phyloP scores from a whole-genome alignment of 2,797 vertebrate genomes.

The Acanthis flammea region DNA sequence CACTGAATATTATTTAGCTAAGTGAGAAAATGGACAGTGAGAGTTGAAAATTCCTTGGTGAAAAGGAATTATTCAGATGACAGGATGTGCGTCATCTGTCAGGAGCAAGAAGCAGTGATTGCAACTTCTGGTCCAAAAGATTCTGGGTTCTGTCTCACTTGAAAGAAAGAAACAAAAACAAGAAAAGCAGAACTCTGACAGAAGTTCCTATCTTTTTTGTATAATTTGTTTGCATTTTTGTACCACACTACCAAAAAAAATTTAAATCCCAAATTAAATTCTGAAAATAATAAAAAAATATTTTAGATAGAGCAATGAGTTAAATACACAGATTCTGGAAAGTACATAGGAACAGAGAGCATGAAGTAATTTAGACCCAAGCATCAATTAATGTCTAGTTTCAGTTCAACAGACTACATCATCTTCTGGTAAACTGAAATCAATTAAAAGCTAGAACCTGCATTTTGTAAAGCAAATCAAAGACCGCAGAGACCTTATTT shows the following conservation, averaged over 20 bases:
- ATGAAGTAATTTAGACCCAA: background rate
- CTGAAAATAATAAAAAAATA: background rate
- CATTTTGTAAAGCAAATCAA: background rate
- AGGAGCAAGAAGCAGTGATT: background rate
- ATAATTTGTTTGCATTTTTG: background rate
- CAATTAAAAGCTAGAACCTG: background rate
- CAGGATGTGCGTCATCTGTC: background rate
- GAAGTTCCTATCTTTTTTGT: background rate
- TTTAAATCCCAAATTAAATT: background rate
- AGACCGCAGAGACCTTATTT: background rate
- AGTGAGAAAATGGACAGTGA: background rate
- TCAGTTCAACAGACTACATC: background rate
- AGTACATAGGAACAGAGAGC: background rate
- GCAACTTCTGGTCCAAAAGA: background rate
- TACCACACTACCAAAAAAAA: background rate
- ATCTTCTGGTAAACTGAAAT: background rate
- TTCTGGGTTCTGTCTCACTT: accelerated
- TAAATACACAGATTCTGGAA: background rate
- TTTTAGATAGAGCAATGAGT: background rate
- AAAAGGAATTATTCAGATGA: background rate
- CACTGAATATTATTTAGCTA: background rate
- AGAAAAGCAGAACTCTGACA: background rate
- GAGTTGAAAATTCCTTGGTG: background rate
- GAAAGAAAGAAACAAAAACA: background rate
- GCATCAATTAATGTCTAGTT: background rate